Conservation (phyloP, 2,113 vertebrate genomes). For the Steatornis caripensis region DNA sequence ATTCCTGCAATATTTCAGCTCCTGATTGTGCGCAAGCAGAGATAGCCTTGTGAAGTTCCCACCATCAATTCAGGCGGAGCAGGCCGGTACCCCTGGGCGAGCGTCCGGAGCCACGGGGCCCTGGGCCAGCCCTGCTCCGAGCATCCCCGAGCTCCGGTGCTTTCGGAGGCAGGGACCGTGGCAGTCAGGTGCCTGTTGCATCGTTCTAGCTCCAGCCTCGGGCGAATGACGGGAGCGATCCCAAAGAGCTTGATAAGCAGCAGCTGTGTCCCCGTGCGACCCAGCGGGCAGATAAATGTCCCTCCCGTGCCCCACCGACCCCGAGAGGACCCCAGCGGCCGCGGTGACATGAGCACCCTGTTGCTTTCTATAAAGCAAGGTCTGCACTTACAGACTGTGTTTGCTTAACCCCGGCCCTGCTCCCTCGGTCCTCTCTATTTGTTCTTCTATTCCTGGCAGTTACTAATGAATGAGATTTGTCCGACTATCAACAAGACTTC, state of each 20-base stretch:
- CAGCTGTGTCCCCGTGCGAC: fast-evolving
- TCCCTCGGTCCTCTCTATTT: neutral
- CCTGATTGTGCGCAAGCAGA: constrained; percentile 39
- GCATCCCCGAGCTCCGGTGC: neutral
- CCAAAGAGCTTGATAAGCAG: neutral
- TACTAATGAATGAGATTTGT: constrained; percentile 18
- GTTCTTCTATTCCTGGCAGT: neutral
- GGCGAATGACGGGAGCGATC: neutral
- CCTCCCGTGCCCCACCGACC: neutral
- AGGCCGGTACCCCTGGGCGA: neutral
- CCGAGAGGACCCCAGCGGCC: neutral
- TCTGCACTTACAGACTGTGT: neutral
- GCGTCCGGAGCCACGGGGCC: neutral
- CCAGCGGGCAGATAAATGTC: neutral
- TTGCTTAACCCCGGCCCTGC: neutral
- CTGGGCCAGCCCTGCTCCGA: neutral
- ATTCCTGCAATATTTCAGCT: constrained; percentile 51
- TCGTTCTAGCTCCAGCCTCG: neutral
- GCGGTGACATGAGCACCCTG: neutral
- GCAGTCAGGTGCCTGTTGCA: fast-evolving
- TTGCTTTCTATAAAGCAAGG: neutral
- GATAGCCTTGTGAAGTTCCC: neutral
- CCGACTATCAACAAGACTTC: neutral
- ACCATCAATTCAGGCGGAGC: neutral
- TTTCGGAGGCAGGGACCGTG: fast-evolving